Conservation (phyloP, 1,140 invertebrate genomes). For the Drosophila mayri region DNA sequence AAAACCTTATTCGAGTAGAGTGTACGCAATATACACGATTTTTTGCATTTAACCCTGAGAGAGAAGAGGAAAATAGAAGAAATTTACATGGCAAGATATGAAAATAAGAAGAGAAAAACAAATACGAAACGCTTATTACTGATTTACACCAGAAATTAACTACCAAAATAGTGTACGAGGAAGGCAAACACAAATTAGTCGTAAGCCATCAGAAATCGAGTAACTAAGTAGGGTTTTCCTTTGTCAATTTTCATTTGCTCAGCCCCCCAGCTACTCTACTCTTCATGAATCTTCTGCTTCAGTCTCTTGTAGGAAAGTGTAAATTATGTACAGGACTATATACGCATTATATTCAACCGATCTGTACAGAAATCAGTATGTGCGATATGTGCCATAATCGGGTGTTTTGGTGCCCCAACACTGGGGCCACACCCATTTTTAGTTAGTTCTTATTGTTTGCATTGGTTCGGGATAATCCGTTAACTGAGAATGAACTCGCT, state of each 20-base stretch:
- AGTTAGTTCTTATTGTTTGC: conserved; percentile 55
- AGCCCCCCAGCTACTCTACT: conserved; percentile 33
- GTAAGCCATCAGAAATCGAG: conserved; percentile 31
- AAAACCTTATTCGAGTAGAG: conserved; percentile 49
- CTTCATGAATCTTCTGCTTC: conserved; percentile 24
- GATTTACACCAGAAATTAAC: conserved; percentile 64
- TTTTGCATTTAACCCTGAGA: conserved; percentile 75
- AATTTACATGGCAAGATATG: conserved; percentile 66
- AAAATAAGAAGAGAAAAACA: conserved; percentile 39
- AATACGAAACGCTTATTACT: conserved; percentile 80
- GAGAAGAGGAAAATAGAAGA: conserved; percentile 66
- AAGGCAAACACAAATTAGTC: conserved; percentile 64
- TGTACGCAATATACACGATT: conserved; percentile 68
- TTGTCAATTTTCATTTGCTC: conserved; percentile 76
- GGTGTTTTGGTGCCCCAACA: background rate
- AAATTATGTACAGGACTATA: conserved; percentile 74
- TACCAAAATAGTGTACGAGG: conserved; percentile 49
- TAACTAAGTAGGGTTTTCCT: conserved; percentile 22
- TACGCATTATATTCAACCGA: conserved; percentile 54
- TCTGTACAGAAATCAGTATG: conserved; percentile 71
- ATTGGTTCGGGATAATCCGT: conserved; percentile 28
- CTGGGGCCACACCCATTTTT: conserved; percentile 1
- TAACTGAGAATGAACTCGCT: conserved; percentile 23
- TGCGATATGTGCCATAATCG: conserved; percentile 79
- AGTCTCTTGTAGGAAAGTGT: conserved; percentile 50